A percentile compares a stretch with the other conserved stretches of the same genome.
phyloP scores from a whole-genome alignment of 2,113 vertebrate species.

The Hydrolagus affinis region DNA sequence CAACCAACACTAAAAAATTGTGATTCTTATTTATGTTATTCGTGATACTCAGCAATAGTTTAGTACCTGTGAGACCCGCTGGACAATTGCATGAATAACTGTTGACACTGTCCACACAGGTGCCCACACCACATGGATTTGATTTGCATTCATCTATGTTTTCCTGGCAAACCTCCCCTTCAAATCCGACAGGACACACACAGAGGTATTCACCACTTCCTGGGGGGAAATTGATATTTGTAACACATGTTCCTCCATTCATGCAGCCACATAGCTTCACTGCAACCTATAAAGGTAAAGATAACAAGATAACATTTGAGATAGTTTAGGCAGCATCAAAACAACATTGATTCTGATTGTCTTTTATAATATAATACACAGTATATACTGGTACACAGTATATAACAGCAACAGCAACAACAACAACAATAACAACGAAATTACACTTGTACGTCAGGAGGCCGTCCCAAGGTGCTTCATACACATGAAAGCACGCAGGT shows the following conservation, averaged over 20 bases:
- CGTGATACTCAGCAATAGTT: background rate
- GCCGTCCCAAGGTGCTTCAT: no score
- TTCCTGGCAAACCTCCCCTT: conserved; percentile 55
- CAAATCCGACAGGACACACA: conserved; percentile 52
- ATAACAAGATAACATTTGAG: conserved; percentile 27
- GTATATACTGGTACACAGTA: no score
- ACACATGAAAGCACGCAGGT: no score
- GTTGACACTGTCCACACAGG: conserved; percentile 39
- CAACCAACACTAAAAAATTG: background rate
- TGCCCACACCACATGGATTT: conserved; percentile 42
- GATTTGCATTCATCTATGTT: conserved; percentile 48
- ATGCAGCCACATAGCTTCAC: conserved; percentile 61
- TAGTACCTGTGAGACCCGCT: conserved; percentile 50
- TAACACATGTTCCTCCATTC: conserved; percentile 56
- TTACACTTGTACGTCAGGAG: no score
- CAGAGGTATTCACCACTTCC: conserved; percentile 68
- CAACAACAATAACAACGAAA: no score
- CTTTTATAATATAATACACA: no score
- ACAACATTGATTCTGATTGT: no score
- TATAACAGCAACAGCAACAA: no score
- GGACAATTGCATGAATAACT: conserved; percentile 54
- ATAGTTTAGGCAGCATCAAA: background rate
- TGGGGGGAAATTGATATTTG: conserved; percentile 59
- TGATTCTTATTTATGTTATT: background rate
- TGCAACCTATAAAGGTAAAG: conserved; percentile 48